Base-by-base conservation (phyloP, 1,140 invertebrate genomes). In the Monomorium pharaonis region DNA sequence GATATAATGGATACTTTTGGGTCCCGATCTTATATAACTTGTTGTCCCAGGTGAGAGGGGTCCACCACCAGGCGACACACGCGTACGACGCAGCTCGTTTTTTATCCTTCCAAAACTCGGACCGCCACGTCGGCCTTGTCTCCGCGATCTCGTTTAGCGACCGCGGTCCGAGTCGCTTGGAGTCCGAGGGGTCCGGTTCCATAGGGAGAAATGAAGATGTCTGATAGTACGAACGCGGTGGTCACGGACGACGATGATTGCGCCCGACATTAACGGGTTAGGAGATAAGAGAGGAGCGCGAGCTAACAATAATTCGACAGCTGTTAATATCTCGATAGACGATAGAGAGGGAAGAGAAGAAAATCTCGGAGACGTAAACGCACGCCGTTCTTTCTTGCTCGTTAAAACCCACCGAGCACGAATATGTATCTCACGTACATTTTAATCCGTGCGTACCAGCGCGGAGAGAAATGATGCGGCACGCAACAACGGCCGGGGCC, bases 1-100 rank as follows among this genome's bases (percentile, higher is more conserved):
- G 88, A 89, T 90, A 89, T 90, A 90, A 90, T 90, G 85, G 88
- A 86, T 89, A 87, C 89, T 89, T n/a, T 77, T 75, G 60, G 54
- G 16, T 9, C 56, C 85, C 80, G 89, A 87, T 70, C 89, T 89
- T 90, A 90, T 90, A 90, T 85, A 90, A 90, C 80, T 70, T 87
- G 88, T 85, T 90, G 88, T 89, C 85, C 88, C 80, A 89, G 85
- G 62, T 87, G 88, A 90, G 70, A n/a, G n/a, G n/a, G 63, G 10
- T 44, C 72, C 58, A 16, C 51, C 75, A n/a, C n/a, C n/a, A n/a
- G n/a, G 58, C 85, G 74, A 76, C 80, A 86, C 75, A 87, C 67
- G 80, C 2, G 12, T 84, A 83, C 76, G 77, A 89, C 85, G n/a
- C n/a, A 78, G 67, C 37, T 37, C 84, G 67, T 83, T 87, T 89